Percentiles rank a stretch among this genome's conserved stretches.
Evolutionary conservation across 1,140 invertebrate species (phyloP).

Genomic region (Planococcus citri): DNA sequence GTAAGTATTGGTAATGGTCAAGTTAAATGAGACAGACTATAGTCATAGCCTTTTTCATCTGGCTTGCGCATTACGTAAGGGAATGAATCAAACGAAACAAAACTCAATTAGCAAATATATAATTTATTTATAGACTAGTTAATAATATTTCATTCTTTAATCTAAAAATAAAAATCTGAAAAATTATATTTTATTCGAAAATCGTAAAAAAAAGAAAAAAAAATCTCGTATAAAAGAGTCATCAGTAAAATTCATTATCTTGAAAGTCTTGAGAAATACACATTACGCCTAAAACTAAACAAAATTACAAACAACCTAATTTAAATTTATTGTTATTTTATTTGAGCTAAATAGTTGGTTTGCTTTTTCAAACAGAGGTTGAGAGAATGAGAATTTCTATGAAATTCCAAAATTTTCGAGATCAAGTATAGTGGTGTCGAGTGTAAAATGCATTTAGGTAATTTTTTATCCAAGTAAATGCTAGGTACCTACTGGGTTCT

Average conservation of each 20-base stretch:
- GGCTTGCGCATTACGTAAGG: too few relatives aligned
- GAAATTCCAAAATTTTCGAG: too few relatives aligned
- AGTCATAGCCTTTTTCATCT: too few relatives aligned
- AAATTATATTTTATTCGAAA: neutral
- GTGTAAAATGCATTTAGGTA: too few relatives aligned
- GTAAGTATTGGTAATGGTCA: too few relatives aligned
- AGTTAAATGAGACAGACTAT: too few relatives aligned
- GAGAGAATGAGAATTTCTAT: too few relatives aligned
- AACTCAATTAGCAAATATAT: neutral
- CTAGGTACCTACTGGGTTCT: too few relatives aligned
- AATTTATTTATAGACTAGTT: conserved; percentile 4
- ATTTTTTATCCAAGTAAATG: too few relatives aligned
- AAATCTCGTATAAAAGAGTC: neutral
- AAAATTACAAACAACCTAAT: neutral
- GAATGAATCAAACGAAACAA: neutral
- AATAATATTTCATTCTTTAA: conserved; percentile 4
- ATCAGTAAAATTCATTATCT: neutral
- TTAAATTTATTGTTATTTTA: neutral
- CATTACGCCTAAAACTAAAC: neutral
- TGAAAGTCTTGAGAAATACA: neutral
- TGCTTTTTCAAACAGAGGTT: too few relatives aligned
- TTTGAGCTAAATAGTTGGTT: too few relatives aligned
- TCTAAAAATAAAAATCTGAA: neutral
- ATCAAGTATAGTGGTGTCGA: too few relatives aligned
- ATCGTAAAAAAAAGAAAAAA: neutral